Conservation (phyloP, 1,140 invertebrate genomes). For the Polypedilum vanderplanki region DNA sequence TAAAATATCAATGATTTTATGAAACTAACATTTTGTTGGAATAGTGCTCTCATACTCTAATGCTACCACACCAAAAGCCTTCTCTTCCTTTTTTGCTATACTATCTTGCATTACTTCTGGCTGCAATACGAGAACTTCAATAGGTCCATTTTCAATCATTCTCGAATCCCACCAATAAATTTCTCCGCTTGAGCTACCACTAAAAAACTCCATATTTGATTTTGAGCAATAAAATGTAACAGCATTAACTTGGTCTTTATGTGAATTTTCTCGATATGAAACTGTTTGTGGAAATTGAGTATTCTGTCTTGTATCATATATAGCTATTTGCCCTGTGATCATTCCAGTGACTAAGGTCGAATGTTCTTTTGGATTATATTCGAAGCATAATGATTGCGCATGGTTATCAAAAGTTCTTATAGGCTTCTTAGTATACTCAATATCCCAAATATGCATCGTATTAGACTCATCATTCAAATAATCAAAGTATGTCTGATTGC, state of each 20-base stretch:
- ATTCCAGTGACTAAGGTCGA: constrained; percentile 73
- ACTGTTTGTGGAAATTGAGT: constrained; percentile 48
- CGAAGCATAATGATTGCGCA: constrained; percentile 63
- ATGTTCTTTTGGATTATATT: constrained; percentile 78
- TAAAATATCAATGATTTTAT: neutral
- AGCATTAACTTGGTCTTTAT: constrained; percentile 60
- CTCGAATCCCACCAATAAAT: constrained; percentile 77
- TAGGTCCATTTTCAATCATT: constrained; percentile 59
- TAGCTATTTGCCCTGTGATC: constrained; percentile 68
- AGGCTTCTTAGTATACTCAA: constrained; percentile 76
- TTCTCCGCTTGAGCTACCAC: constrained; percentile 76
- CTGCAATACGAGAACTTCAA: constrained; percentile 67
- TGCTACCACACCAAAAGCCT: constrained; percentile 64
- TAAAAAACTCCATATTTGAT: constrained; percentile 76
- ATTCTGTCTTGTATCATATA: constrained; percentile 65
- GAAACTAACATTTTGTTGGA: constrained; percentile 62
- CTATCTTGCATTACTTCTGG: constrained; percentile 36
- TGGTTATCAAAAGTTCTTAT: constrained; percentile 57
- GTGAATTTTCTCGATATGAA: constrained; percentile 55
- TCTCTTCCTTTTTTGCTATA: constrained; percentile 51
- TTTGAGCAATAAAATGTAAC: constrained; percentile 71
- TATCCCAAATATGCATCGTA: constrained; percentile 73
- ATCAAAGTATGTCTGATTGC: constrained; percentile 46
- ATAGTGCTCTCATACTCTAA: constrained; percentile 80
- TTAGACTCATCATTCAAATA: constrained; percentile 52